Evolutionary conservation across 2,888 invertebrate genomes (phyloP).

Genomic region (Nowickia ferox): DNA sequence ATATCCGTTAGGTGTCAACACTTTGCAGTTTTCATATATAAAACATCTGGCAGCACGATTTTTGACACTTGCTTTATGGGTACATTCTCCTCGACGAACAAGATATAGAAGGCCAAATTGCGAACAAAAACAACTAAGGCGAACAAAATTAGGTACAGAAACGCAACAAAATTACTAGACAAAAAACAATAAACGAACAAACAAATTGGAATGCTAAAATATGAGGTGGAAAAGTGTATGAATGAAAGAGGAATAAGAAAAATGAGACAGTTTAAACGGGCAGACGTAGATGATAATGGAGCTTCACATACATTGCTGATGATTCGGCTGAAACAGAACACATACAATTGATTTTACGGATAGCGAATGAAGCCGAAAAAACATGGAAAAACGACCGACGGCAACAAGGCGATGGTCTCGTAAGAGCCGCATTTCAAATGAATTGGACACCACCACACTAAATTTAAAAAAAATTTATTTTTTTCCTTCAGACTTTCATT

Average conservation of each 20-base stretch:
- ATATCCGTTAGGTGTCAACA: too few species aligned
- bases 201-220: constrained; percentile 50
- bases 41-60: constrained; percentile 28
- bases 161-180: constrained; percentile 69
- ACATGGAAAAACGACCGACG: constrained; percentile 72
- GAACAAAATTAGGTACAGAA: constrained; percentile 71
- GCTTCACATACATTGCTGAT: constrained; percentile 78
- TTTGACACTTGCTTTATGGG: constrained; percentile 58
- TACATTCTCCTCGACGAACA: constrained; percentile 38
- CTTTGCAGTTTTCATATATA: too few species aligned
- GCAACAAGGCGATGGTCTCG: constrained; percentile 61
- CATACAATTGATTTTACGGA: constrained; percentile 78
- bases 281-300: constrained; percentile 76
- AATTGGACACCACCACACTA: constrained; percentile 55
- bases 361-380: constrained; percentile 70
- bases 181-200: constrained; percentile 59
- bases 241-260: constrained; percentile 45
- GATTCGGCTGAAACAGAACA: constrained; percentile 73
- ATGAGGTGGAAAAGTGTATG: constrained; percentile 50
- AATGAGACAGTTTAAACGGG: constrained; percentile 71
- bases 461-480: constrained; percentile 20
- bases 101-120: constrained; percentile 63
- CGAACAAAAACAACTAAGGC: constrained; percentile 61
- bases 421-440: constrained; percentile 65
- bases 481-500: constrained; percentile 27